Evolutionary conservation across 2,113 vertebrate genomes (phyloP), one percentile per base, ranked within the genome.

Genomic region (Prietella phreatophila): DNA sequence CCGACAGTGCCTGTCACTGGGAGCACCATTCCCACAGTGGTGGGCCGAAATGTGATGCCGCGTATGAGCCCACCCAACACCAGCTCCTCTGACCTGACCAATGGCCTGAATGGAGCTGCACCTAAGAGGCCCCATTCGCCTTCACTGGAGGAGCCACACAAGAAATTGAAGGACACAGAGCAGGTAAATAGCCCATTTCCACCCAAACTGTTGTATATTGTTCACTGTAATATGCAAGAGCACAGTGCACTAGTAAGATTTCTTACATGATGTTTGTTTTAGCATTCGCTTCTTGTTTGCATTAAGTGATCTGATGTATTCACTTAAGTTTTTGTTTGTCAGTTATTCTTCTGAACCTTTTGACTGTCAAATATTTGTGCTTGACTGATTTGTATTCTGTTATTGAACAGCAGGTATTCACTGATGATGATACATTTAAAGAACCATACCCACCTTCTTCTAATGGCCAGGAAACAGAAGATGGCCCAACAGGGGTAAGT

Each of bases 111-210:
- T 89, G 91, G 90, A 91, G 85, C 89, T 14, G 91, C 93, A 89
- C 61, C 88, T 69, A 97, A 98, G 90, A 95, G 95, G 86, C 94
- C 94, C 50, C 95, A 92, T 84, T 97, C 96, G 0, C 96, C 96
- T 56, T 86, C 94, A 13, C 55, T 93, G 0, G 96, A 96, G 90
- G 96, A 96, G 25, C 88, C 90, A 73, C 91, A 94, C 22, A 97
- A 96, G 93, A 96, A 95, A 83, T 88, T 93, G 76, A 96, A 94
- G 92, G 95, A 96, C 1, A 14, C 92, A 90, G 95, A 96, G 91
- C 95, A 94, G 94, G 96, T 96, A 84, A 76, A 33, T 75, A 47
- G 4, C 33, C 10, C 27, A 20, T 10, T 53, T 20, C 1, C 13
- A n/a, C 14, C 53, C 14, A 47, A 42, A 73, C n/a, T 33, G 8